Evolutionary conservation across 2,888 invertebrate genomes (phyloP), one percentile per base, ranked within the genome.

Genomic region (Melipona bicolor): DNA sequence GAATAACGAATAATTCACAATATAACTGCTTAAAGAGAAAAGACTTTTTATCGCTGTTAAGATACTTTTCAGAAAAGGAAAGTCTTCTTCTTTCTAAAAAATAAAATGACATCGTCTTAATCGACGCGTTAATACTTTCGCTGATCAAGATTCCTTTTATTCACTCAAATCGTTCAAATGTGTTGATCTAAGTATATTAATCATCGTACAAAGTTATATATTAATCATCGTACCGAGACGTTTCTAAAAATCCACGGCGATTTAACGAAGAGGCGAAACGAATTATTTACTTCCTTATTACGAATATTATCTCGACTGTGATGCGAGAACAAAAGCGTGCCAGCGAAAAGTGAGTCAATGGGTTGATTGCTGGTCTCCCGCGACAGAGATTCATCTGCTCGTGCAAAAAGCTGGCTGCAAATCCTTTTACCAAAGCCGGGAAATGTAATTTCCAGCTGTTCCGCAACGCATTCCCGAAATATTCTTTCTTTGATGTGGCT

Each of bases 401-500:
- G 19, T 49, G 21, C 19, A 32, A 49, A 61, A 32, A 59, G 27
- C 32, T 49, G 27, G 19, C 2, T n/a, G 49, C n/a, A 56, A n/a
- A 73, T 27, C 50, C 27, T 62, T 73, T 21, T 62, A n/a, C 50
- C 32, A 59, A 43, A 61, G 19, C 49, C 49, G 17, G 13, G 36
- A 36, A 73, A 52, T n/a, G 32, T 50, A 64, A 64, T 73, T 73
- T 64, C 13, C 73, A 74, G 49, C 52, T 64, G 27, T 59, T 49
- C 59, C 49, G 21, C 15, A 68, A 68, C 27, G 17, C 32, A 32
- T 43, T 15, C n/a, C 43, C 56, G 49, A 68, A 64, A 64, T 64
- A 68, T 68, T 67, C 21, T 49, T 69, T 61, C 76, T 61, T 69
- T 69, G 76, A 69, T 69, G 61, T 24, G 69, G 59, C 13, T 4